phyloP scores from a whole-genome alignment of 2,113 vertebrate genomes.

The Opisthocomus hoazin region DNA sequence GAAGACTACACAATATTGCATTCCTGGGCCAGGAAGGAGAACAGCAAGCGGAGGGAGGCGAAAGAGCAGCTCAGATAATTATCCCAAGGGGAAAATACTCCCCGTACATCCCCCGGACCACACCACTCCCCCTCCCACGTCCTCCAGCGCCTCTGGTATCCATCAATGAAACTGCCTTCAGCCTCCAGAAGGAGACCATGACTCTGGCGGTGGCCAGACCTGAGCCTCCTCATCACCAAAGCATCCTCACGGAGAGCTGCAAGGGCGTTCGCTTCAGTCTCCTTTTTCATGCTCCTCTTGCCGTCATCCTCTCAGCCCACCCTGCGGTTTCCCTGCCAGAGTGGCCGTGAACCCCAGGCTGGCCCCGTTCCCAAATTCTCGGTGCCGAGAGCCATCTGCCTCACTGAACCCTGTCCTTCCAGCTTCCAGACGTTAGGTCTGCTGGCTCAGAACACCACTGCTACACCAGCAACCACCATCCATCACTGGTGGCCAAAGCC shows the following conservation, averaged over 20 bases:
- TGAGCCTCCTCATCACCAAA: not conserved
- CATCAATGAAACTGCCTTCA: not conserved
- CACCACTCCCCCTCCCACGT: not conserved
- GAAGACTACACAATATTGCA: not conserved
- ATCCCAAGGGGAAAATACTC: not conserved
- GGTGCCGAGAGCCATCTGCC: fast-evolving
- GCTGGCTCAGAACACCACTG: not conserved
- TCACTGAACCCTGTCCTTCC: not conserved
- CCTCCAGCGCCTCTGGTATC: not conserved
- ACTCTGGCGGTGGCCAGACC: not conserved
- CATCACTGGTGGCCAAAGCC: not conserved
- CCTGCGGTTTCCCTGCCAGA: fast-evolving
- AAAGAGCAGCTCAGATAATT: conserved; percentile 33
- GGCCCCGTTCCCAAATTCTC: not conserved
- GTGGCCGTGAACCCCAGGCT: not conserved
- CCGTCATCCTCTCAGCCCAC: not conserved
- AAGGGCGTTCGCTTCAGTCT: fast-evolving
- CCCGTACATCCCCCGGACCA: fast-evolving
- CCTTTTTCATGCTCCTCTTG: not conserved
- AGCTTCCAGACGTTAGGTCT: not conserved
- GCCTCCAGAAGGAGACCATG: not conserved
- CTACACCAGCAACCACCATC: not conserved
- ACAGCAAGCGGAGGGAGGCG: conserved; percentile 24
- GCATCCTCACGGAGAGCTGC: not conserved
- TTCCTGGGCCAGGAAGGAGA: conserved; percentile 62